Percentiles rank a stretch among this genome's conserved stretches.
These are phyloP conservation scores for Smithornis capensis DNA, from an alignment of 2,113 vertebrate genomes.

Conservation along the genomic window DNA sequence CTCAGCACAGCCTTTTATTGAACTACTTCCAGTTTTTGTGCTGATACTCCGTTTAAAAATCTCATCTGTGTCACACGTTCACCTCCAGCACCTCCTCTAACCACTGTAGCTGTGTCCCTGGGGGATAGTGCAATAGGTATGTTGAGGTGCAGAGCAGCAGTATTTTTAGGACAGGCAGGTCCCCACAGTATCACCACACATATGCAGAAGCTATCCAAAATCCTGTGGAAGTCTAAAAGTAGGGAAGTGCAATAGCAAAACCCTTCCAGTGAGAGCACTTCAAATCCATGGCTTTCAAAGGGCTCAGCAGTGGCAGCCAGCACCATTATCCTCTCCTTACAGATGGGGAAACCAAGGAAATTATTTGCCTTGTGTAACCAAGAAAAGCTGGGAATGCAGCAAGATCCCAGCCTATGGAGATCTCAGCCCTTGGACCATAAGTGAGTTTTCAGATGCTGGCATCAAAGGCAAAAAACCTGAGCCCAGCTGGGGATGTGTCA, in stretches of 20 bases:
- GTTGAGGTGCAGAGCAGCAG: not conserved
- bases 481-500: not conserved
- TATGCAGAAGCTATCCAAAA: not conserved
- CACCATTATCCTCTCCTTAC: not conserved
- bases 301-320: not conserved
- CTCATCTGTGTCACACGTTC: accelerated
- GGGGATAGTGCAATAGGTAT: not conserved
- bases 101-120: accelerated
- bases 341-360: not conserved
- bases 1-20: not conserved
- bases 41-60: not conserved
- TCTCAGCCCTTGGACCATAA: not conserved
- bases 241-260: not conserved
- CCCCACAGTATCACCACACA: not conserved
- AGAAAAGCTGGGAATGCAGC: not conserved
- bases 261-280: not conserved
- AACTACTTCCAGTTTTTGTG: not conserved
- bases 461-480: not conserved
- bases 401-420: not conserved
- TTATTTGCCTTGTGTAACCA: not conserved
- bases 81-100: not conserved
- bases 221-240: not conserved
- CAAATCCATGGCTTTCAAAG: not conserved
- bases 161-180: not conserved
- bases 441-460: not conserved